Conservation (phyloP, 2,888 invertebrate species). For the Mechanitis messenoides region DNA sequence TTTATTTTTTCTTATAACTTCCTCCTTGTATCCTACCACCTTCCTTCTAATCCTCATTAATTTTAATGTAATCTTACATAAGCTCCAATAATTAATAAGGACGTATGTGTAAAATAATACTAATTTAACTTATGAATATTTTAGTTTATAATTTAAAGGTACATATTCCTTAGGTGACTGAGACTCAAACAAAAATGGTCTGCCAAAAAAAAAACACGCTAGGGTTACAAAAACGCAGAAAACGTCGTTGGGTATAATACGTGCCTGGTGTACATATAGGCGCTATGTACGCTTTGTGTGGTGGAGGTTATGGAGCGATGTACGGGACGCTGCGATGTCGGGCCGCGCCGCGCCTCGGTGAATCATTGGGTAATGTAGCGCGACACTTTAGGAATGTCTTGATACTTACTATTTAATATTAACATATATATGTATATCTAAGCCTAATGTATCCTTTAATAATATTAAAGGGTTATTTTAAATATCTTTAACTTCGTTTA, state of each 20-base stretch:
- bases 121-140: too few species aligned
- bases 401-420: constrained; percentile 38
- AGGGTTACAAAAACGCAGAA: constrained; percentile 1
- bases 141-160: too few species aligned
- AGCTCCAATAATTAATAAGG: too few species aligned
- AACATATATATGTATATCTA: constrained; percentile 10
- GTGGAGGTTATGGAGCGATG: constrained; percentile 35
- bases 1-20: too few species aligned
- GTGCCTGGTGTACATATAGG: constrained; percentile 4
- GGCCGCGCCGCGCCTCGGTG: constrained; percentile 61
- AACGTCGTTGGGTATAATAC: constrained; percentile 4
- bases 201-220: not conserved
- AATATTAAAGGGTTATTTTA: too few species aligned
- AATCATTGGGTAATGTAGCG: constrained; percentile 63
- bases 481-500: too few species aligned
- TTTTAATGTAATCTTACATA: too few species aligned
- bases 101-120: too few species aligned
- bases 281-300: constrained; percentile 11
- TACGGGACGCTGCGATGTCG: constrained; percentile 47
- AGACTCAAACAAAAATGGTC: constrained; percentile 1
- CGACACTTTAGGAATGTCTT: constrained; percentile 33
- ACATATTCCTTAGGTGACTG: not conserved
- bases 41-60: too few species aligned
- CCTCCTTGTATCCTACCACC: too few species aligned
- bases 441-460: not conserved